Evolutionary conservation across 2,113 vertebrate genomes (phyloP), one percentile per base, ranked within the genome.

Genomic region (Galeopterus variegatus): DNA sequence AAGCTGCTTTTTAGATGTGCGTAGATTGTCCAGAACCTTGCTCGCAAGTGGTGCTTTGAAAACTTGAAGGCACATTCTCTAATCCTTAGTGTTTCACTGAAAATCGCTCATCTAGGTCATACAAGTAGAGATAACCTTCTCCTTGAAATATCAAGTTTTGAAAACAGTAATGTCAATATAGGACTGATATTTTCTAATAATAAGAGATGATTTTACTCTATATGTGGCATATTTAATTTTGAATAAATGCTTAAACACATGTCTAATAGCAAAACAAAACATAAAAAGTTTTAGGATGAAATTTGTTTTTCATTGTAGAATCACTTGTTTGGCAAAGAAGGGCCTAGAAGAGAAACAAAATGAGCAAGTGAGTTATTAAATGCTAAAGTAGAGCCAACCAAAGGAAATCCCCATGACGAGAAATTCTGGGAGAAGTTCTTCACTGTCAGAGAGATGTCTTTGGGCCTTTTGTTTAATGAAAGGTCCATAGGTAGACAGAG

Each of bases 191-290:
- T 84, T 60, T 75, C 26, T 1, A 64, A 41, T 3, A 41, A 1
- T 41, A 54, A 19, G 4, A 72, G 17, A 52, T 14, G 72, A 21
- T 79, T 36, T 54, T 69, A 41, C 19, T 92, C 1, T 41, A 15
- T n/a, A 70, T 26, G 70, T 77, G 28, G 50, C 3, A 56, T 50
- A 56, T 62, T 88, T 95, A 81, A 60, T 77, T 97, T 93, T 92
- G 1, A 89, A 3, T 56, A 48, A 67, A 52, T 60, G 4, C 2
- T 86, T 89, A 67, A 87, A 33, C 24, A 62, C 17, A 33, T 76
- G 81, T 19, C 14, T 50, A 56, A 8, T 48, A 31, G 1, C 9
- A 50, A 90, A 85, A 67, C 1, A 92, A 81, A 54, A 5, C 8
- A 62, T 65, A 45, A 64, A 69, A 52, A 58, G 13, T 58, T 2